Conservation (phyloP, 2,113 vertebrate species). For the Phocoena sinus region DNA sequence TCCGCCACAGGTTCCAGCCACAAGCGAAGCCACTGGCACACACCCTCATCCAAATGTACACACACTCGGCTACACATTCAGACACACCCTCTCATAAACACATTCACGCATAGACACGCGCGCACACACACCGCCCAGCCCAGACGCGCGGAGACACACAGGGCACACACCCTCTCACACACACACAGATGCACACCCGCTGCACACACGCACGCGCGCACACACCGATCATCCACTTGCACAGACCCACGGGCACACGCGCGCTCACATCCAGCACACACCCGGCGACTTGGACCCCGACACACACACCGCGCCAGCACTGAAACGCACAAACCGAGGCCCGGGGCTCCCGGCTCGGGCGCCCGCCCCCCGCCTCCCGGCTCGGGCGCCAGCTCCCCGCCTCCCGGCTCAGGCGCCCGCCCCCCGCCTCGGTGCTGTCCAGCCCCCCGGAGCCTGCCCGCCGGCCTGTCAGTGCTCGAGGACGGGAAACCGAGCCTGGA, state of each 20-base stretch:
- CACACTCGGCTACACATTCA: slow-evolving; percentile 35
- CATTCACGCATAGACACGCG: background rate
- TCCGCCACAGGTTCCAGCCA: slow-evolving; percentile 24
- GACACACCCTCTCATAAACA: slow-evolving; percentile 70
- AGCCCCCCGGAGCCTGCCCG: background rate
- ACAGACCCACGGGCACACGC: slow-evolving; percentile 32
- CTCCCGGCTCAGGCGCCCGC: background rate
- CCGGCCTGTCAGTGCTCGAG: background rate
- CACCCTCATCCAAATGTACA: slow-evolving; percentile 28
- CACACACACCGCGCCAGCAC: background rate
- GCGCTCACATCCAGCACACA: slow-evolving; percentile 50
- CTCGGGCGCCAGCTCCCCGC: background rate
- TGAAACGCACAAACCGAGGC: background rate
- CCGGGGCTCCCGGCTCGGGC: background rate
- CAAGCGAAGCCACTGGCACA: slow-evolving; percentile 30
- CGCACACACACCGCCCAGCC: background rate
- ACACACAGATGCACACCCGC: background rate
- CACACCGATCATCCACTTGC: slow-evolving; percentile 25
- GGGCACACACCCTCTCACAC: background rate
- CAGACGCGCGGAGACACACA: background rate
- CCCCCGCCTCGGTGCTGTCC: background rate
- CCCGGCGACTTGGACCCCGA: background rate
- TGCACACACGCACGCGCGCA: background rate
- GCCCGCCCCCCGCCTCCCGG: background rate
- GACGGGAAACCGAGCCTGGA: background rate